These are phyloP conservation scores for Chaenogobius annularis DNA, from an alignment of 2,113 vertebrate genomes.

Conservation along the genomic window DNA sequence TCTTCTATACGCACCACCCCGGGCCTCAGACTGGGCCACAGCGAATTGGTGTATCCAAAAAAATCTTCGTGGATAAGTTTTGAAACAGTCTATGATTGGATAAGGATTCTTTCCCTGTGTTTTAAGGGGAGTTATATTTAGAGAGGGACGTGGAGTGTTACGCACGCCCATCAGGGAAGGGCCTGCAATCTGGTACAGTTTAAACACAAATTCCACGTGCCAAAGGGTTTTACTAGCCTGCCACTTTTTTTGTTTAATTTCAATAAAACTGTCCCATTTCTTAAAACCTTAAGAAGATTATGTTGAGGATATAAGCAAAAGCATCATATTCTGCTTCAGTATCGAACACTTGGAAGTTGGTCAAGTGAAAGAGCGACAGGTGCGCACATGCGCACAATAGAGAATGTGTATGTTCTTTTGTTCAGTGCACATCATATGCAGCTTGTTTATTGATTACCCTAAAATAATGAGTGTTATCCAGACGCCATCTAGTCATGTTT, in stretches of 20 bases:
- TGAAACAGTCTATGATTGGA: conserved; percentile 67
- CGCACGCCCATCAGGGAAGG: conserved; percentile 69
- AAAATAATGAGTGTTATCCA: background rate
- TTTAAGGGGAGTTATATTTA: conserved; percentile 69
- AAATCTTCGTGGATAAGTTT: conserved; percentile 48
- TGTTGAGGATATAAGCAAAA: background rate
- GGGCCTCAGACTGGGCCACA: conserved; percentile 59
- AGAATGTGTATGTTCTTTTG: too few species aligned
- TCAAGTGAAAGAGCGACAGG: background rate
- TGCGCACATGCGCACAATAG: background rate
- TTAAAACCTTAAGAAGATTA: background rate
- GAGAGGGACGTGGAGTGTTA: conserved; percentile 60
- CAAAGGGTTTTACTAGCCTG: background rate
- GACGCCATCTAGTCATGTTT: background rate
- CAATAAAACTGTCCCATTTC: background rate
- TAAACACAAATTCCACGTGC: conserved; percentile 4
- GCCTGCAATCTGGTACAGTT: conserved; percentile 31
- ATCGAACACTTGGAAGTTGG: background rate
- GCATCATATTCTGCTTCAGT: background rate
- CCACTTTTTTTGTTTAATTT: background rate
- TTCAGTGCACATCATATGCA: background rate
- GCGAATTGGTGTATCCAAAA: conserved; percentile 39
- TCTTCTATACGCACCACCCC: conserved; percentile 61
- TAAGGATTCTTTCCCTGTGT: conserved; percentile 54
- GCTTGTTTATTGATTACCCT: background rate